phyloP scores from a whole-genome alignment of 2,113 vertebrate genomes.

The Charadrius vociferus region DNA sequence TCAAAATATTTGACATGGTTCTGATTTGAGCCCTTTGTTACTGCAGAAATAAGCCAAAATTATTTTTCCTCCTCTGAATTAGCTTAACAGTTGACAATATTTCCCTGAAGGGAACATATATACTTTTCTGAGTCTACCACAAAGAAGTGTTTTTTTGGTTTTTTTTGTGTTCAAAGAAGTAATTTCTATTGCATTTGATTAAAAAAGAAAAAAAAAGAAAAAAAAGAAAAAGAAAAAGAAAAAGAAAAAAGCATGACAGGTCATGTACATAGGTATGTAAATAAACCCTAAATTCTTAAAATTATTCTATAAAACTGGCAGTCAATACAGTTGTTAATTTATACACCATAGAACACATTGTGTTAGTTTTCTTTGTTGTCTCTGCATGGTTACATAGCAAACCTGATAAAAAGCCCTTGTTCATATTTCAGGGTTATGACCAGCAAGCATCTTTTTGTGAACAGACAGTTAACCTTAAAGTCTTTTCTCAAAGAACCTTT shows the following conservation, averaged over 20 bases:
- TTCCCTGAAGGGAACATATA: not conserved
- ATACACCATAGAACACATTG: not conserved
- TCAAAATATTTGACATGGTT: not conserved
- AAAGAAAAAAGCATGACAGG: not conserved
- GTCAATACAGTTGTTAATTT: not conserved
- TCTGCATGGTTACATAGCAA: not conserved
- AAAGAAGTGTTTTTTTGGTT: not conserved
- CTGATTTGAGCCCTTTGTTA: not conserved
- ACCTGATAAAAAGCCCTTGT: not conserved
- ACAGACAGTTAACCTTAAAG: not conserved
- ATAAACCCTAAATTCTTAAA: not conserved
- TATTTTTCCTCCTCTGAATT: not conserved
- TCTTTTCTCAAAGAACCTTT: not conserved
- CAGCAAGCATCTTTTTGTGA: not conserved
- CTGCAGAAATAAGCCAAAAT: not conserved
- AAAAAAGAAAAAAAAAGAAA: not conserved
- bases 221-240: not conserved
- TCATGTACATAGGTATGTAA: no score
- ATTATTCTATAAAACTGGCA: not conserved
- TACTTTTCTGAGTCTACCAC: not conserved
- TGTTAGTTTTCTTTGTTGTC: not conserved
- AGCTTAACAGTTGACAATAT: not conserved
- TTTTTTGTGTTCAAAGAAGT: not conserved
- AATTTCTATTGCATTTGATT: not conserved
- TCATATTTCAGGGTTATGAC: not conserved